Evolutionary conservation across 1,140 invertebrate species (phyloP), one percentile per base, ranked within the genome.

Genomic region (Saccostrea cuccullata): DNA sequence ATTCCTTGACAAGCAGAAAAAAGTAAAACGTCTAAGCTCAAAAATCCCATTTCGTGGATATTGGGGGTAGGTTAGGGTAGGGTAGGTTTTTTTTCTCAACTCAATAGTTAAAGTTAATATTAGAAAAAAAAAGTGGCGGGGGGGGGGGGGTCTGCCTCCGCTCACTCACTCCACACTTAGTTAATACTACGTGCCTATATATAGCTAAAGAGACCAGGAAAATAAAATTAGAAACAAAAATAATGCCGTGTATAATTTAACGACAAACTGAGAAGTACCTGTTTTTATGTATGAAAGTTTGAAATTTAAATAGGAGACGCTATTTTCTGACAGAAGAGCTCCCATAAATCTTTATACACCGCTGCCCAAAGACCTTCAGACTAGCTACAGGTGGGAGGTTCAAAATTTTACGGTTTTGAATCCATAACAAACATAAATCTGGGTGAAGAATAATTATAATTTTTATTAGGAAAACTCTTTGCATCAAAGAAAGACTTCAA

Each of bases 401-500:
- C 30, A 30, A 77, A 36, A 13, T 36, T 77, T 77, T 77, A 77
- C 70, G 26, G 70, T 77, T 26, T 30, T 77, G 70, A 77, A 30
- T 77, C 26, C 70, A 77, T 36, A 77, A 77, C 70, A 77, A 77
- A 77, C 30, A 36, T 30, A 77, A 77, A 77, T 36, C 26, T 77
- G 30, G 26, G 13, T 26, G 70, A 77, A 77, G 23, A 77, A 77
- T 30, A 26, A 77, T 77, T 26, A 30, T 77, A 77, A 30, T 77
- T 36, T 36, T 30, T 77, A 77, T 77, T 26, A 15, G 26, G 30
- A 30, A 73, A 77, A 30, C 70, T 77, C 26, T 36, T 12, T 77
- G 67, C 70, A 36, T 77, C 70, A 77, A 77, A 77, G 70, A 30
- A 13, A 15, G 15, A 77, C 26, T 30, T 77, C 70, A 30, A 2